These are phyloP conservation scores for Hoplostethus mediterraneus DNA, from an alignment of 2,797 vertebrate genomes.

Conservation along the genomic window DNA sequence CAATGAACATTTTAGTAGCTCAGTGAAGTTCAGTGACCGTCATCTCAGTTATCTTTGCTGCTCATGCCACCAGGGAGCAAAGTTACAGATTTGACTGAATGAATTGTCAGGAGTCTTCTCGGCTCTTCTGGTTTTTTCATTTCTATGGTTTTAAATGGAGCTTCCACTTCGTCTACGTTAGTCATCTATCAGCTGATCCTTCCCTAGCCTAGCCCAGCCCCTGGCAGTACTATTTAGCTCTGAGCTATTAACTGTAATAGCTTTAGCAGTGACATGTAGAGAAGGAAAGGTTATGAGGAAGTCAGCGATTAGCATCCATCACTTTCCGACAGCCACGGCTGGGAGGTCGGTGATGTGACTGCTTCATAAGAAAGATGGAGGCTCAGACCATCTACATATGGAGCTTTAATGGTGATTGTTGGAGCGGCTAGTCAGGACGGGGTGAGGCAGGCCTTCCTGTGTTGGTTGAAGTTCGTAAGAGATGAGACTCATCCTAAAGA, in stretches of 20 bases:
- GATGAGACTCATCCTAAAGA: no score
- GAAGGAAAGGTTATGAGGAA: neutral
- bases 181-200: neutral
- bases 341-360: no score
- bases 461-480: no score
- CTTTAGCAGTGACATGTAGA: neutral
- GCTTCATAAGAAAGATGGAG: no score
- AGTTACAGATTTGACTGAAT: neutral
- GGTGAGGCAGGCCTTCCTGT: no score
- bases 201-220: neutral
- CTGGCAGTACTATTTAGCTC: neutral
- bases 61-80: constrained; percentile 9
- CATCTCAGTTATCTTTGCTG: constrained; percentile 22
- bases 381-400: no score
- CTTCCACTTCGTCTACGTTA: neutral
- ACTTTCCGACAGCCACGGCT: no score
- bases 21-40: constrained; percentile 34
- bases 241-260: neutral
- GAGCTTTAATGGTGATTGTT: no score
- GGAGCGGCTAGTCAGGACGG: no score
- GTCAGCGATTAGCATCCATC: neutral
- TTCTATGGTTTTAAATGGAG: constrained; percentile 9
- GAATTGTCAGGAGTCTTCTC: constrained; percentile 11
- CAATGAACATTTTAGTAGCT: constrained; percentile 21
- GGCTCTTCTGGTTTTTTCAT: neutral